Base-by-base conservation (phyloP, 2,888 invertebrate species). In the Zhuqinia jingwanae region DNA sequence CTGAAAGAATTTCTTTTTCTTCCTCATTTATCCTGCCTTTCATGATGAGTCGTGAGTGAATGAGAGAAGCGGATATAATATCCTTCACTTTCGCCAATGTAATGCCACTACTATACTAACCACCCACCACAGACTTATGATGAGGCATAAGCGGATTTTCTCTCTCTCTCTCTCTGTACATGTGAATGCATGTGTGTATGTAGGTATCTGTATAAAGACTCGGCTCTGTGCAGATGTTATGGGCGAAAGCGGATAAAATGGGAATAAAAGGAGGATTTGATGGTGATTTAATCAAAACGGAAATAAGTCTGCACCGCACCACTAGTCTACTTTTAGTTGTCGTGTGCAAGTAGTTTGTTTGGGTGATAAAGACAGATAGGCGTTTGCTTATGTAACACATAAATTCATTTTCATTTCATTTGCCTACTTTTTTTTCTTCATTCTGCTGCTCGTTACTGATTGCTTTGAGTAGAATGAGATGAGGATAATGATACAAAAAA, bases 231-330 rank as follows among this genome's bases (percentile, higher is more conserved):
- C 65, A 65, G 65, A 20, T 65, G 65, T 20, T n/a, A n/a, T n/a
- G n/a, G n/a, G n/a, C n/a, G 36, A 27, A 53, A 75, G 50, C 73
- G 50, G 53, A 75, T 75, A 75, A n/a, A 47, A 75, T 75, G 53
- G 30, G 53, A 75, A 50, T 53, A 30, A 75, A 73, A 53, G 30
- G 73, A 75, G 73, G 73, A 75, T 75, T 75, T 75, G 50, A 75
- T 75, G 73, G 73, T 75, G 73, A 75, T 75, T 75, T 75, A 75
- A 75, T 75, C 73, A 53, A 30, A 75, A 75, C 73, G 73, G 73
- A 75, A 75, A 53, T 50, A 75, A 53, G 30, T 47, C 27, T n/a
- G n/a, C n/a, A n/a, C n/a, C n/a, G n/a, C n/a, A n/a, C n/a, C n/a
- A n/a, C n/a, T n/a, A n/a, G n/a, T n/a, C n/a, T 47, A 47, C 50